Base-by-base conservation (phyloP, 2,888 invertebrate genomes). In the Dryobota labecula region DNA sequence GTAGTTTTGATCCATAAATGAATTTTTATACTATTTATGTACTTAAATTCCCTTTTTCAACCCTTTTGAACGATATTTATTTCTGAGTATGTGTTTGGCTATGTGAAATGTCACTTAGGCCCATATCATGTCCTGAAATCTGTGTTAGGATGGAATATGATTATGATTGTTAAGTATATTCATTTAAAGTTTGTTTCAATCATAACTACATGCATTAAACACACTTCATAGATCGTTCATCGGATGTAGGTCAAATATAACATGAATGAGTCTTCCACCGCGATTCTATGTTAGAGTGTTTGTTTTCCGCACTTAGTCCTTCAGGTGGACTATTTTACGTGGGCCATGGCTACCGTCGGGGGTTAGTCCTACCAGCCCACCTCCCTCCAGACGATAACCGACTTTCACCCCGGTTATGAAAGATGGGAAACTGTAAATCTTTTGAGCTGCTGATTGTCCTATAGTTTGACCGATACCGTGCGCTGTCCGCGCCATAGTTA, bases 21-120 rank as follows among this genome's bases (percentile, higher is more conserved):
- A 69, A 64, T 80, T 72, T 73, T 54, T 60, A 63, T 61, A 68
- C 27, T 62, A 62, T 73, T 67, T 73, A 82, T 58, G 83, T 83
- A 82, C 82, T 81, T 81, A 82, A 83, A 69, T 60, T 62, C 11
- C 18, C 4, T 41, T 58, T 72, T 68, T 54, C 15, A 63, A 58
- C 33, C 60, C 15, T 20, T 38, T 73, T 75, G 24, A 75, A 43
- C 13, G 27, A 36, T 68, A 75, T 68, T 53, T 60, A 69, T 68
- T 60, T 69, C 41, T 20, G n/a, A 45, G 13, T 53, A 58, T 41
- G 9, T 64, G 51, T 47, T 43, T 68, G 41, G 47, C 11, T 49
- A 30, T 65, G 27, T 58, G 24, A 24, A 43, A 18, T 57, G n/a
- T n/a, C n/a, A 47, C 33, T 20, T 24, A 7, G 13, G 0, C 30